A percentile compares a stretch with the other conserved stretches of the same genome.
phyloP scores from a whole-genome alignment of 2,888 invertebrate species.

The Callosobruchus maculatus region DNA sequence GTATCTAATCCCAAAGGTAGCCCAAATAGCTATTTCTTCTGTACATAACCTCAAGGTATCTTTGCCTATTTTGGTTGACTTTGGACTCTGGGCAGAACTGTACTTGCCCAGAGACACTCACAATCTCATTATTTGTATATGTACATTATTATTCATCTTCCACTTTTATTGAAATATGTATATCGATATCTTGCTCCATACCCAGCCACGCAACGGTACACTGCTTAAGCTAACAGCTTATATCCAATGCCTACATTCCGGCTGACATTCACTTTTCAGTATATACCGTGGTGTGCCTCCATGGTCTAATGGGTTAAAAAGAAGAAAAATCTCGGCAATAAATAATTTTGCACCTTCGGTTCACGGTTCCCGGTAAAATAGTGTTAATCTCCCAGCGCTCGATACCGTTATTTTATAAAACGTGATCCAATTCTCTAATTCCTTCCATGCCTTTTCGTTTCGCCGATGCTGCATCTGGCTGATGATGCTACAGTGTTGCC shows the following conservation, averaged over 20 bases:
- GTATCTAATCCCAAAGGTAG: too few species aligned
- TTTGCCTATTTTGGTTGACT: too few species aligned
- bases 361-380: constrained; percentile 3
- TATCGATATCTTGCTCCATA: neutral
- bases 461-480: neutral
- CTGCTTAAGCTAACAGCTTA: neutral
- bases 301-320: constrained; percentile 2
- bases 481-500: neutral
- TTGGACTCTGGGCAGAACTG: too few species aligned
- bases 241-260: neutral
- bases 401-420: constrained; percentile 9
- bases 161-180: neutral
- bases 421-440: constrained; percentile 8
- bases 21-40: too few species aligned
- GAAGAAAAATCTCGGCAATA: constrained; percentile 2
- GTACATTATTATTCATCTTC: neutral
- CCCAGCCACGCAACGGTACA: neutral
- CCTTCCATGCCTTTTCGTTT: neutral
- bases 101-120: too few species aligned
- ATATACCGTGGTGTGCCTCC: neutral
- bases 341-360: constrained; percentile 11
- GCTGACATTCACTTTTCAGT: neutral
- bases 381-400: constrained; percentile 3
- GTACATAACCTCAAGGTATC: too few species aligned
- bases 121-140: too few species aligned